These are phyloP conservation scores for Eristalis pertinax DNA, from an alignment of 2,888 invertebrate species.

Conservation along the genomic window DNA sequence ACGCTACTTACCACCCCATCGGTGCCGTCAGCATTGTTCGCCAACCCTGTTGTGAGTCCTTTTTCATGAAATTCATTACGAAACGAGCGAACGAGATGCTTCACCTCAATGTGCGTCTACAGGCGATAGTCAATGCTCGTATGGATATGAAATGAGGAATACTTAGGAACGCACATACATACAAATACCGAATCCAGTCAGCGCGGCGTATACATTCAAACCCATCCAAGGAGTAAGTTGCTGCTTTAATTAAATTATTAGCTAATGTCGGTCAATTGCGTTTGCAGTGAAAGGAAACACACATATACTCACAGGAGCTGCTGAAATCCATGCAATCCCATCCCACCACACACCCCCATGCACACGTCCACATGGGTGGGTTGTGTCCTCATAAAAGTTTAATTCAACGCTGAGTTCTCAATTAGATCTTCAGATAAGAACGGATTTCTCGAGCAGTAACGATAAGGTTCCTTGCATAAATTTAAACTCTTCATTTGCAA, in stretches of 20 bases:
- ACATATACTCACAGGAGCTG: neutral
- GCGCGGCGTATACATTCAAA: neutral
- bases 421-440: constrained; percentile 49
- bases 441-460: constrained; percentile 22
- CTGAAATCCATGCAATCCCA: neutral
- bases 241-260: constrained; percentile 54
- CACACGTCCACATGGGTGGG: neutral
- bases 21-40: neutral
- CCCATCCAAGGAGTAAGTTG: constrained; percentile 3
- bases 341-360: neutral
- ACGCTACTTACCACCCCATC: neutral
- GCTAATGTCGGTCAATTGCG: constrained; percentile 56
- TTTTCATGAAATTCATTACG: constrained; percentile 56
- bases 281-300: constrained; percentile 27
- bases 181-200: neutral
- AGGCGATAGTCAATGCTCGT: constrained; percentile 17
- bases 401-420: constrained; percentile 32
- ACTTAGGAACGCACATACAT: neutral
- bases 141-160: constrained; percentile 35
- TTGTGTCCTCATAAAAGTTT: constrained; percentile 5
- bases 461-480: constrained; percentile 41
- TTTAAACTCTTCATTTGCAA: constrained; percentile 19
- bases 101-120: constrained; percentile 10
- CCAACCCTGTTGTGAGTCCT: constrained; percentile 10
- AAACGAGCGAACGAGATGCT: constrained; percentile 7